Evolutionary conservation across 2,888 invertebrate genomes (phyloP).

Genomic region (Gymnosoma rotundatum): DNA sequence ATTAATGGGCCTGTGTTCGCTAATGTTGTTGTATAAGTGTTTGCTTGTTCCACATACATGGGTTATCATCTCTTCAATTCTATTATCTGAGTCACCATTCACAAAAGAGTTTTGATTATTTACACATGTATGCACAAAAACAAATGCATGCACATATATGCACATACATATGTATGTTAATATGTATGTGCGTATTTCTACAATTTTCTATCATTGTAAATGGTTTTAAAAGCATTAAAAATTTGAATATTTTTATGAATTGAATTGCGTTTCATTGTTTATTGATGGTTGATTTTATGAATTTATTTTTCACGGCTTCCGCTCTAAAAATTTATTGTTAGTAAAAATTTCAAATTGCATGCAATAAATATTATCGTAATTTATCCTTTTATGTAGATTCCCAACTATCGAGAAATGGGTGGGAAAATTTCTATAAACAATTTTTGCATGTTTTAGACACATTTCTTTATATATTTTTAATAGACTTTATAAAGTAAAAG

Average conservation of each 20-base stretch:
- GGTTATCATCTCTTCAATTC: constrained; percentile 37
- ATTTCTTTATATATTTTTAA: too few relatives aligned
- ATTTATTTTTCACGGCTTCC: not conserved
- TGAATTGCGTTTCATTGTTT: constrained; percentile 16
- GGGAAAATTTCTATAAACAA: not conserved
- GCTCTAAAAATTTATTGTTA: not conserved
- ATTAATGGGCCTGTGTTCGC: not conserved
- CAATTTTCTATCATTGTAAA: constrained; percentile 2
- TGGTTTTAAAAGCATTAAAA: constrained; percentile 7
- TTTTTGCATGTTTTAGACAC: not conserved
- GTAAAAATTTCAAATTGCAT: not conserved
- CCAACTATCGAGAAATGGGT: not conserved
- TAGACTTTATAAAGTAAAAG: not conserved
- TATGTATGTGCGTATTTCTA: not conserved
- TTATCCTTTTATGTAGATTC: not conserved
- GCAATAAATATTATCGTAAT: not conserved
- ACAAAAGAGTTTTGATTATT: too few relatives aligned
- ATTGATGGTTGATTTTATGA: constrained; percentile 23
- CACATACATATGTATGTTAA: not conserved
- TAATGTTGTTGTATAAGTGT: constrained; percentile 30
- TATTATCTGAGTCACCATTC: constrained; percentile 24
- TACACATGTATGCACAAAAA: too few relatives aligned
- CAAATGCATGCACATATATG: not conserved
- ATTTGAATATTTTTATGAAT: constrained; percentile 28
- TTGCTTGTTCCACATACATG: constrained; percentile 50